Evolutionary conservation across 2,888 invertebrate genomes (phyloP), one percentile per base, ranked within the genome.

Genomic region (Erannis defoliaria): DNA sequence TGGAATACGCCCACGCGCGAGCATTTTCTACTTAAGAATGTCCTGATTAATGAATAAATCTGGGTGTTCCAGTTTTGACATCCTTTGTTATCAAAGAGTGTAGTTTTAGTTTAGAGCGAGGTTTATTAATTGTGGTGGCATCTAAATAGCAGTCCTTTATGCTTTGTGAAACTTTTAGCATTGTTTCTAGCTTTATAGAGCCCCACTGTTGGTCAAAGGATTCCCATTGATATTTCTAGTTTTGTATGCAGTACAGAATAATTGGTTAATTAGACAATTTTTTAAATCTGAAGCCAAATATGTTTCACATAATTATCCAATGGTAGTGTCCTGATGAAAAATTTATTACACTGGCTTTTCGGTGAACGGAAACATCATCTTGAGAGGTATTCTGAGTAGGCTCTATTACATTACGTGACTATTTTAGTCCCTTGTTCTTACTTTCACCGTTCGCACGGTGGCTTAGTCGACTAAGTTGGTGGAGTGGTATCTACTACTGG

Each of bases 371-470:
- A n/a, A n/a, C n/a, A n/a, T n/a, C n/a, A n/a, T 48, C 16, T 38
- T 16, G 10, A 10, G 43, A 37, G 42, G 45, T 37, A 51, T 51
- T 55, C 31, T 55, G 50, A 55, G 26, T 58, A 64, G 51, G 37
- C 38, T 46, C 31, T 12, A 59, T 70, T 70, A 64, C 68, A 70
- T 72, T 73, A 73, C 68, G 68, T 71, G 55, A 37, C 54, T 67
- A 64, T 67, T 75, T 71, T 53, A 72, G 74, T 78, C 76, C 78
- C 77, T 78, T 77, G 76, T 70, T 73, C 51, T 71, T 72, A 86
- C 89, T 90, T 89, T 91, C 89, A 80, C 88, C 76, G 69, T 78
- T 84, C 82, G 75, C 85, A 83, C 81, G 84, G 82, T 80, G 84
- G 84, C 76, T 78, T 54, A 65, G 68, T 62, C 68, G 68, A 35